A percentile compares a stretch with the other conserved stretches of the same genome.
These are phyloP conservation scores for Columba livia DNA, from an alignment of 2,113 vertebrate species.

Conservation along the genomic window DNA sequence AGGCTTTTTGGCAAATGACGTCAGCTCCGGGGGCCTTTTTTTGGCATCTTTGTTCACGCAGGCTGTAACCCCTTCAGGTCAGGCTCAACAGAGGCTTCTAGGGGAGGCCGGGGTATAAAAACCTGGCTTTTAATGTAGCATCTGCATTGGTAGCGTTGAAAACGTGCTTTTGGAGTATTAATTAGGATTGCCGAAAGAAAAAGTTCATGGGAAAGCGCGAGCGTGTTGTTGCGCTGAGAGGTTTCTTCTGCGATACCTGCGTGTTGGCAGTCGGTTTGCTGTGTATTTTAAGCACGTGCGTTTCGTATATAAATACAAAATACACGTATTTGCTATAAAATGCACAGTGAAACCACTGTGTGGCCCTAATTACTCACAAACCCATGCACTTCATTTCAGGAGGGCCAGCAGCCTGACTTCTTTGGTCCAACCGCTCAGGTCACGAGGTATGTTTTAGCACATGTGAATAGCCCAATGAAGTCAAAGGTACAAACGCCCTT, in stretches of 20 bases:
- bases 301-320: background rate
- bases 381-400: accelerated
- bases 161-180: background rate
- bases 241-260: accelerated
- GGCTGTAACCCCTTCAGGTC: background rate
- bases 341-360: background rate
- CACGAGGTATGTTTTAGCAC: background rate
- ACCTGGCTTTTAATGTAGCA: background rate
- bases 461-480: background rate
- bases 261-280: background rate
- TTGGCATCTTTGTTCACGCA: accelerated
- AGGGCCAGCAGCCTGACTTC: background rate
- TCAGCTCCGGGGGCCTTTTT: background rate
- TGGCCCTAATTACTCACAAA: background rate
- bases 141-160: background rate
- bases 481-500: background rate
- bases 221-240: background rate
- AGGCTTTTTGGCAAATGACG: background rate
- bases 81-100: background rate
- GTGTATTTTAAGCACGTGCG: accelerated
- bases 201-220: background rate
- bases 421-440: background rate
- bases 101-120: background rate
- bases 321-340: background rate
- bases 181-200: background rate